These are phyloP conservation scores for Jaculus jaculus DNA, from an alignment of 2,113 vertebrate species.

Conservation along the genomic window DNA sequence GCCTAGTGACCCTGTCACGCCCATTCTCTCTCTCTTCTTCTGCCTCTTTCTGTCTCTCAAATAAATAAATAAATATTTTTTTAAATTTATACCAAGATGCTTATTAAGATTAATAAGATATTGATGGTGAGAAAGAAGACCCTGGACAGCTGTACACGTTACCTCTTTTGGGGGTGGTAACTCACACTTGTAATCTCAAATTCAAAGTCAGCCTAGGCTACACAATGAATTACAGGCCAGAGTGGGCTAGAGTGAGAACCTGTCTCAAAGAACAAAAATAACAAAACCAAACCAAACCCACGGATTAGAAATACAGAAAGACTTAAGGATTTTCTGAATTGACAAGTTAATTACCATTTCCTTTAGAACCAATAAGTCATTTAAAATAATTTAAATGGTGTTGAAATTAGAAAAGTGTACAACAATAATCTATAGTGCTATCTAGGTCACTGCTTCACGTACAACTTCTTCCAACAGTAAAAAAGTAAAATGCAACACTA, in stretches of 20 bases:
- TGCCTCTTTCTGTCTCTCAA: too few relatives aligned
- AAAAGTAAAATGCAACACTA: slow-evolving; percentile 18
- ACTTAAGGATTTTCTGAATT: slow-evolving; percentile 14
- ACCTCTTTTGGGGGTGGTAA: not conserved
- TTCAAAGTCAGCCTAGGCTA: not conserved
- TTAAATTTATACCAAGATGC: not conserved
- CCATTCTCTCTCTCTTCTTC: too few relatives aligned
- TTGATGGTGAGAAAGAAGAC: not conserved
- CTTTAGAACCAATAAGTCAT: not conserved
- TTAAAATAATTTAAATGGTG: not conserved
- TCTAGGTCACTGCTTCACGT: not conserved
- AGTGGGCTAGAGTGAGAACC: too few relatives aligned
- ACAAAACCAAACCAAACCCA: not conserved
- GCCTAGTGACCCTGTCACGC: too few relatives aligned
- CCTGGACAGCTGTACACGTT: not conserved
- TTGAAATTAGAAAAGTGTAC: slow-evolving; percentile 31
- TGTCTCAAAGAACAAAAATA: too few relatives aligned
- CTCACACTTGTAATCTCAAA: not conserved
- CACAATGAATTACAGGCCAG: not conserved
- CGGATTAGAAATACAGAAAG: not conserved
- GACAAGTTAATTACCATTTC: not conserved
- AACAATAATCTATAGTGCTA: not conserved
- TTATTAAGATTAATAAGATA: not conserved
- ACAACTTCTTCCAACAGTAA: not conserved
- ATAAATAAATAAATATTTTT: too few relatives aligned